Evolutionary conservation across 1,140 invertebrate genomes (phyloP).

Genomic region (Drosophila equinoxialis): DNA sequence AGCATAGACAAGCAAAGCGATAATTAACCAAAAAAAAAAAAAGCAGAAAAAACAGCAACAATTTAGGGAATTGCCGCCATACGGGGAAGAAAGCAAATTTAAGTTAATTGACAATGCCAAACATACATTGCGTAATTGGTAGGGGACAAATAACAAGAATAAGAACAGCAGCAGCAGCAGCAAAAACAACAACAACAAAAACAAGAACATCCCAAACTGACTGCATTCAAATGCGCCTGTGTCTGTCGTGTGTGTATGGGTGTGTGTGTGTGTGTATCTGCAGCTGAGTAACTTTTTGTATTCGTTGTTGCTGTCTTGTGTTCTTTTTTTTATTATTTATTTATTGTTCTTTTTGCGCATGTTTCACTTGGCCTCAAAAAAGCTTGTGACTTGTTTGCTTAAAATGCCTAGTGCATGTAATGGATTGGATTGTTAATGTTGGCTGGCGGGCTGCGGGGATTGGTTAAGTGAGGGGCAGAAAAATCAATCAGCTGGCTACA

Average conservation of each 20-base stretch:
- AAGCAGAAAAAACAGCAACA: neutral
- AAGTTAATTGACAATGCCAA: conserved; percentile 29
- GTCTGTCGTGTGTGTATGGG: conserved; percentile 27
- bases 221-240: conserved; percentile 59
- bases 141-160: conserved; percentile 31
- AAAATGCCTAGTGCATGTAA: conserved; percentile 9
- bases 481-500: conserved; percentile 59
- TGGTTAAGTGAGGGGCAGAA: conserved; percentile 18
- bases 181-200: conserved; percentile 36
- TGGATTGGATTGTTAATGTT: neutral
- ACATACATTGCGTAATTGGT: conserved; percentile 70
- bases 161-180: conserved; percentile 41
- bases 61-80: neutral
- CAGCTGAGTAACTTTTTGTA: conserved; percentile 42
- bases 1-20: conserved; percentile 6
- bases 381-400: conserved; percentile 47
- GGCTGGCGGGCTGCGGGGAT: neutral
- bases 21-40: neutral
- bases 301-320: conserved; percentile 8
- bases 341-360: conserved; percentile 43
- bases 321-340: conserved; percentile 3
- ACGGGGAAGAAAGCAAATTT: neutral
- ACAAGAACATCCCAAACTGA: conserved; percentile 25
- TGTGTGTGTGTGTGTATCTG: conserved; percentile 53
- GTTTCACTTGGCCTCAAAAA: conserved; percentile 62